A percentile compares a stretch with the other conserved stretches of the same genome.
These are phyloP conservation scores for Axis porcinus DNA, from an alignment of 2,113 vertebrate genomes.

Conservation along the genomic window DNA sequence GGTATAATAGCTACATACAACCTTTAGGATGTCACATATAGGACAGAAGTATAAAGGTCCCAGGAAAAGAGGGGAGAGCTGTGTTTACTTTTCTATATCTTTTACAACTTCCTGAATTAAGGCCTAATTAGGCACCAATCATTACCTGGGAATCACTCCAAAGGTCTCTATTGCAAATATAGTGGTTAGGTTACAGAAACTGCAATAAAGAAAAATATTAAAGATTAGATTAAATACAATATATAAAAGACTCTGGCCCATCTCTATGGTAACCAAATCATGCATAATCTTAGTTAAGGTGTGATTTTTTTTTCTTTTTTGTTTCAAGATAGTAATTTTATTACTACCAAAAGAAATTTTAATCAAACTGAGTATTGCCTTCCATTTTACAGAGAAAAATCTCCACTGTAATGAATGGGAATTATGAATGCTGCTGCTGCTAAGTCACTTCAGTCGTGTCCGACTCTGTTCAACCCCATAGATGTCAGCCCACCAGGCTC, in stretches of 20 bases:
- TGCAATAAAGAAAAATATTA: slow-evolving; percentile 54
- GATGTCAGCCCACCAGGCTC: too few relatives aligned
- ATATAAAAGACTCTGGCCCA: not conserved
- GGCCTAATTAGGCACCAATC: not conserved
- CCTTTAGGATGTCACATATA: not conserved
- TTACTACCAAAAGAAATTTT: not conserved
- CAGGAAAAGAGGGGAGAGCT: not conserved
- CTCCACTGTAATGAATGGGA: not conserved
- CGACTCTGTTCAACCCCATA: too few relatives aligned
- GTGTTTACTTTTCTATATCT: not conserved
- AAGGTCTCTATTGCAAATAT: slow-evolving; percentile 59
- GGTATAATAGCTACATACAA: not conserved
- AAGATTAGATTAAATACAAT: not conserved
- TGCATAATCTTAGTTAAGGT: not conserved
- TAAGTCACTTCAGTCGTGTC: too few relatives aligned
- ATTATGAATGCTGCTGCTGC: not conserved
- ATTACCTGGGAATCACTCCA: slow-evolving; percentile 62
- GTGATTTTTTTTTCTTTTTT: not conserved
- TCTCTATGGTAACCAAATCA: not conserved
- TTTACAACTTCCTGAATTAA: not conserved
- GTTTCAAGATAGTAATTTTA: not conserved
- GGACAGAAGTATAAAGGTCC: not conserved
- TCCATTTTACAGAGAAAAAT: not conserved
- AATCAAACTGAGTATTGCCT: not conserved
- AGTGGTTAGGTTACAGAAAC: slow-evolving; percentile 68